Evolutionary conservation across 2,797 vertebrate species (phyloP).

Genomic region (Enteromius trimaculatus): DNA sequence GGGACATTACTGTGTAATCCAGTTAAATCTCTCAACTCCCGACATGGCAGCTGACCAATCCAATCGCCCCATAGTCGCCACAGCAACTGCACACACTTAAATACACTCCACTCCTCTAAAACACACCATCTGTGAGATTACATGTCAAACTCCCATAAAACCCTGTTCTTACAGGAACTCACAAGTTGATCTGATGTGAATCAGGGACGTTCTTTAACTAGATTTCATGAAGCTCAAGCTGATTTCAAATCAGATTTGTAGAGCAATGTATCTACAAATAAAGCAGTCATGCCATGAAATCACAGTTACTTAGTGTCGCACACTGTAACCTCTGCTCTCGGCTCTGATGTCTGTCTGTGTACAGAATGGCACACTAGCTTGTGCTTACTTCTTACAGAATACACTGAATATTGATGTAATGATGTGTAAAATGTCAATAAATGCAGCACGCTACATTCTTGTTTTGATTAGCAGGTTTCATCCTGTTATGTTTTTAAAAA

Average conservation of each 20-base stretch:
- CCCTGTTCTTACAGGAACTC: conserved; percentile 22
- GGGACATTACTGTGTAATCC: conserved; percentile 61
- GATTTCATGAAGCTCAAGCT: conserved; percentile 9
- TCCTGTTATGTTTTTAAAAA: not conserved
- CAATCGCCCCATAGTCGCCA: conserved; percentile 61
- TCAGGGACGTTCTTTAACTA: conserved; percentile 21
- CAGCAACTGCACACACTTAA: conserved; percentile 39
- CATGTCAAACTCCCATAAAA: conserved; percentile 19
- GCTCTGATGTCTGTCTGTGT: not conserved
- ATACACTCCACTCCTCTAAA: conserved; percentile 12
- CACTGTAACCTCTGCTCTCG: not conserved
- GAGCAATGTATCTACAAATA: not conserved
- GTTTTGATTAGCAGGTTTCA: not conserved
- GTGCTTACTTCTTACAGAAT: not conserved
- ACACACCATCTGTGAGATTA: conserved; percentile 41
- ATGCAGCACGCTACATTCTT: not conserved
- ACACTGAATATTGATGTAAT: not conserved
- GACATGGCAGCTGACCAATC: conserved; percentile 67
- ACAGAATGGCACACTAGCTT: not conserved
- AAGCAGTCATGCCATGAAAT: not conserved
- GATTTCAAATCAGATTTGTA: conserved; percentile 23
- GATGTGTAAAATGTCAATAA: not conserved
- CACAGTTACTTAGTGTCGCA: conserved; percentile 17
- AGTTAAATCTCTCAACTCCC: conserved; percentile 71
- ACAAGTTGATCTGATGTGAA: conserved; percentile 13